phyloP scores from a whole-genome alignment of 2,113 vertebrate species.

The Aplodontia rufa region DNA sequence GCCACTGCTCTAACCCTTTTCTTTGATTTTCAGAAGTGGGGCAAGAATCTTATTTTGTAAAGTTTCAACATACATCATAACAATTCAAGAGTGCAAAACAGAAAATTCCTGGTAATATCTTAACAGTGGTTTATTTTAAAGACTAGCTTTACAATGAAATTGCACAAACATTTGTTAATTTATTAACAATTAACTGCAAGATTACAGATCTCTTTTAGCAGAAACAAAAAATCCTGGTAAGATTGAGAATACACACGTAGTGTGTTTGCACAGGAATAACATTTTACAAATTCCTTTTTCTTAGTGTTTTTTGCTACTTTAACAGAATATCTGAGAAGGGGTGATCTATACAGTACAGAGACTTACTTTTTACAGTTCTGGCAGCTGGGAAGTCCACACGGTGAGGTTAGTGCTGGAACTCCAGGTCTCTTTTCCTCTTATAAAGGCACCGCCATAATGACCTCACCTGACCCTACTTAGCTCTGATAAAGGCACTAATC shows the following conservation, averaged over 20 bases:
- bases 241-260: background rate
- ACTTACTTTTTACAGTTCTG: background rate
- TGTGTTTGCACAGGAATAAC: background rate
- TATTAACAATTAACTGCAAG: background rate
- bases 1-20: too few relatives aligned
- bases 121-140: constrained; percentile 30
- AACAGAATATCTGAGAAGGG: background rate
- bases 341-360: background rate
- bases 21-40: constrained; percentile 19
- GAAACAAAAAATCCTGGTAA: background rate
- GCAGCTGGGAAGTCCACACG: background rate
- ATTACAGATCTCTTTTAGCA: background rate
- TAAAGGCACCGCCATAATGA: background rate
- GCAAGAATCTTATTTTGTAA: background rate
- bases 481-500: background rate
- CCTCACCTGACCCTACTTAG: background rate
- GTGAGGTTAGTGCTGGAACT: background rate
- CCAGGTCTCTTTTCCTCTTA: background rate
- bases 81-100: background rate
- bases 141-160: background rate
- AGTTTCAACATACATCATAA: constrained; percentile 4
- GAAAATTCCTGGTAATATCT: constrained; percentile 1
- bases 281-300: background rate
- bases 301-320: background rate
- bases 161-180: background rate